Conservation (phyloP, 1,140 invertebrate genomes). For the Pseudoatta argentina region DNA sequence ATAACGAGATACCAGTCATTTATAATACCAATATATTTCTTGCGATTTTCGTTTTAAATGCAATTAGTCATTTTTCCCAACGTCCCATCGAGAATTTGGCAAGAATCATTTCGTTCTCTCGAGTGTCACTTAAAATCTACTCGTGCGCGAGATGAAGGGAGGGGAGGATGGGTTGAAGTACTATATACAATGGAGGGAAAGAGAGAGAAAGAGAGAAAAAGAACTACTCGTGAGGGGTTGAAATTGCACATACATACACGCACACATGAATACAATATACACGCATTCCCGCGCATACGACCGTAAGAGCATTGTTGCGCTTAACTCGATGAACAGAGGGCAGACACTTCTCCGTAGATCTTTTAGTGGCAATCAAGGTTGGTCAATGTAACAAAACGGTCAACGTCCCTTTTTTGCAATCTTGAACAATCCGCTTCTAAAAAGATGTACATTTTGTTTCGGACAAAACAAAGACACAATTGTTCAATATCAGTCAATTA, state of each 20-base stretch:
- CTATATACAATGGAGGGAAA: slow-evolving; percentile 75
- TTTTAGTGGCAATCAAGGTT: slow-evolving; percentile 35
- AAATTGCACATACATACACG: slow-evolving; percentile 46
- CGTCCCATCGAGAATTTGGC: slow-evolving; percentile 84
- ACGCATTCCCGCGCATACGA: not conserved
- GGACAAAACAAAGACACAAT: slow-evolving; percentile 23
- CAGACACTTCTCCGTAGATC: not conserved
- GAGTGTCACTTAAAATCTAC: slow-evolving; percentile 76
- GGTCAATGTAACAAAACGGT: not conserved
- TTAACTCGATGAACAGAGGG: slow-evolving; percentile 15
- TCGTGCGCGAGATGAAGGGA: slow-evolving; percentile 67
- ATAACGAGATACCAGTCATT: slow-evolving; percentile 66
- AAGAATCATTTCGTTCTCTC: slow-evolving; percentile 80
- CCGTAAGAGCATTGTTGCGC: not conserved
- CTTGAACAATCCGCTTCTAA: not conserved
- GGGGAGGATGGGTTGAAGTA: slow-evolving; percentile 44
- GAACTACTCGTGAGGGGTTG: slow-evolving; percentile 10
- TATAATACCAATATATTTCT: slow-evolving; percentile 85
- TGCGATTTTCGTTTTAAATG: slow-evolving; percentile 77
- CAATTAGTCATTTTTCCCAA: slow-evolving; percentile 79
- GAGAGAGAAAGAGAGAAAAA: not conserved
- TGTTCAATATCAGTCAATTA: not conserved
- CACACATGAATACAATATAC: slow-evolving; percentile 25
- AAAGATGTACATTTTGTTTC: slow-evolving; percentile 12
- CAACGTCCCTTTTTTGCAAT: slow-evolving; percentile 22